These are phyloP conservation scores for Sussaba pulchella DNA, from an alignment of 2,888 invertebrate species.

Conservation along the genomic window DNA sequence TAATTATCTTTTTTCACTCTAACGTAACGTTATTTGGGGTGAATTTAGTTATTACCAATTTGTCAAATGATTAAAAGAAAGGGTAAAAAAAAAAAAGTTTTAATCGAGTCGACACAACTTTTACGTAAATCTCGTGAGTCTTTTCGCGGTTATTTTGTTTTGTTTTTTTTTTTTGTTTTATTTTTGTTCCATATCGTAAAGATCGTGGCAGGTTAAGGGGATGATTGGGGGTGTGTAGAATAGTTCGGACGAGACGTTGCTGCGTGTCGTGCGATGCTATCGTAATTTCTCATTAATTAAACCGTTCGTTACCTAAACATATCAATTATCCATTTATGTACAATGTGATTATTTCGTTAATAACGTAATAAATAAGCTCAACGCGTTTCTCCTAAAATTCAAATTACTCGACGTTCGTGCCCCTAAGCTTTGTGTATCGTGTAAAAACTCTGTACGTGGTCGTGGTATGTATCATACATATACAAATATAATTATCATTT, in stretches of 20 bases:
- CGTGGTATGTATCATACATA: conserved; percentile 59
- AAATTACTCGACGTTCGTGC: conserved; percentile 71
- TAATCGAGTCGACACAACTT: conserved; percentile 10
- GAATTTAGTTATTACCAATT: conserved; percentile 25
- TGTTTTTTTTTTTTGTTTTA: conserved; percentile 20
- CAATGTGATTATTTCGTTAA: conserved; percentile 76
- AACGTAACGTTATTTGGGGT: neutral
- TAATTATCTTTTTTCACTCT: conserved; percentile 6
- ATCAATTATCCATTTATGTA: conserved; percentile 75
- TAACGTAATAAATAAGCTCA: conserved; percentile 83
- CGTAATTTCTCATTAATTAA: conserved; percentile 43
- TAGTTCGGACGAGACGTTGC: conserved; percentile 36
- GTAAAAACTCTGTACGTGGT: conserved; percentile 57
- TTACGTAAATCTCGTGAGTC: conserved; percentile 27
- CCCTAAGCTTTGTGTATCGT: conserved; percentile 66
- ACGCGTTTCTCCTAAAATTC: conserved; percentile 74
- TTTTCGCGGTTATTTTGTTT: conserved; percentile 9
- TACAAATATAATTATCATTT: conserved; percentile 57
- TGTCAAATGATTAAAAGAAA: conserved; percentile 19
- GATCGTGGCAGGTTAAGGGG: neutral
- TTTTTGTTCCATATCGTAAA: conserved; percentile 11
- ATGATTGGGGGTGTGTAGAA: neutral
- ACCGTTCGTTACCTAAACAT: conserved; percentile 48
- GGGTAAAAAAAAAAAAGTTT: neutral
- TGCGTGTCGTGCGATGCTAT: conserved; percentile 28